Evolutionary conservation across 2,113 vertebrate species (phyloP), one percentile per base, ranked within the genome.

Genomic region (Cyprinus carpio): DNA sequence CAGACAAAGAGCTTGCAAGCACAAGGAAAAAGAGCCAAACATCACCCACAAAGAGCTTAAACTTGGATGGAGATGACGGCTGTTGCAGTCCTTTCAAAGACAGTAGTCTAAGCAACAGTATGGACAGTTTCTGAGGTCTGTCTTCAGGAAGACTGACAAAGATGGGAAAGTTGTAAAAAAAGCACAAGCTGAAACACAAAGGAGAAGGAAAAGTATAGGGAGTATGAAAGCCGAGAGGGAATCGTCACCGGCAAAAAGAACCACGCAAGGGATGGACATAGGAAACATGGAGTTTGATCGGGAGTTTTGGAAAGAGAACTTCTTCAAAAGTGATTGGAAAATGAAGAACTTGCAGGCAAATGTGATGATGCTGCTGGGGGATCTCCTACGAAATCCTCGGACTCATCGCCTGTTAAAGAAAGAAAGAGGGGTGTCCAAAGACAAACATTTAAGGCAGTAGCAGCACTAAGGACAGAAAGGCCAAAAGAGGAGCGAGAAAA

Each of bases 281-380:
- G 96, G 92, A 98, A n/a, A 96, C 93, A 82, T 97, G 86, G 98
- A 99, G 90, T 99, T 99, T 92, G 98, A 99, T 92, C 94, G 98
- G 91, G 98, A 99, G 93, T 99, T 99, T 93, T 99, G 98, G 98
- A 99, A 99, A 92, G 98, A 99, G 69, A 99, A 99, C 88, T 99
- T 99, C 91, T 99, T 99, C 93, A 99, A 99, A 95, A 99, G 96
- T 88, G 98, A 99, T 92, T n/a, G n/a, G 98, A 99, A 91, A 95
- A 94, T 1, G 97, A 98, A 84, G 97, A 99, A 75, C 77, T 74
- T 0, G 88, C 93, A 85, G 75, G 67, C 4, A 97, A 92, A 90
- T 89, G 89, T 23, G 97, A 99, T n/a, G 74, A 88, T 89, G 4
- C 94, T 25, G 96, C 96, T 80, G 89, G 92, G 71, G 84, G 93